Evolutionary conservation across 2,888 invertebrate genomes (phyloP), one percentile per base, ranked within the genome.

Genomic region (Meiosimyza decipiens): DNA sequence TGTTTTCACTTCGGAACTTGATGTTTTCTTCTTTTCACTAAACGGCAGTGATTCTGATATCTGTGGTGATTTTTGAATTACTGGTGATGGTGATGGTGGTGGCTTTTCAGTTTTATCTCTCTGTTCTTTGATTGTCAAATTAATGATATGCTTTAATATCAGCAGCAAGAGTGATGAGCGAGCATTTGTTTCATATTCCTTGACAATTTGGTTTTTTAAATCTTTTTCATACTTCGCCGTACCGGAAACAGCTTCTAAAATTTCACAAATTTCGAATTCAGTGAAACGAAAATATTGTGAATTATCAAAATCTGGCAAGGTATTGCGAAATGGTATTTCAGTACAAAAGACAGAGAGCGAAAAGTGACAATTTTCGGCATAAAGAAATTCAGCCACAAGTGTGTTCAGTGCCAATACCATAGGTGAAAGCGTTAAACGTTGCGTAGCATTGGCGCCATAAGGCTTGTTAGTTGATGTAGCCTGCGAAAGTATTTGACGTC

Each of bases 361-460:
- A 55, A 84, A 87, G 71, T 86, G 87, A 64, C 85, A 87, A 72
- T 86, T 85, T 73, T 87, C 84, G 7, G 81, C 81, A 71, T 86
- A 85, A 4, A 87, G 81, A 71, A 87, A 87, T 73, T 87, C 87
- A 0, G 86, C 85, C 0, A 87, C 84, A n/a, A 87, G 78, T 2
- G 85, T 85, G 73, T 87, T 84, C 59, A 87, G 66, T 0, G 81
- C 82, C 72, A 85, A 71, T 6, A 81, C 74, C 59, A 87, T 59
- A 1, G 87, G 85, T 1, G 82, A 82, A 33, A 83, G 74, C 1
- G 83, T 81, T 18, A 83, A 73, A 6, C 82, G 79, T 59, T 81
- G 78, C 0, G 74, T 73, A 28, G 80, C 75, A 6, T 6, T 40
- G 47, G 79, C 77, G 0, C 76, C 76, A 51, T 57, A 66, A 5